Conservation (phyloP, 2,797 vertebrate genomes). For the Lycodopsis pacificus region DNA sequence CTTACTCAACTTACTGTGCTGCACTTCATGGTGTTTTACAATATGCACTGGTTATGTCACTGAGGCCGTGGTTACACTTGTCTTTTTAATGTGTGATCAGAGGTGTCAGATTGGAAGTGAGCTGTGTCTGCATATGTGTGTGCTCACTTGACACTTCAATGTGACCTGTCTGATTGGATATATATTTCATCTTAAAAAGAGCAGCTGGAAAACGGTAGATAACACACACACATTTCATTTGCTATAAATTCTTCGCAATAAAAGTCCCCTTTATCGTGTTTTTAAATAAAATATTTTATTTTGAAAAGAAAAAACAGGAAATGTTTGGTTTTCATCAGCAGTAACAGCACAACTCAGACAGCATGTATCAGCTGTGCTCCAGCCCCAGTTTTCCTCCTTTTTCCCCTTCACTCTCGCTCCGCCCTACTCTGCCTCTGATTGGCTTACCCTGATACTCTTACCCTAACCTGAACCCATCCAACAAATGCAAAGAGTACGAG, state of each 20-base stretch:
- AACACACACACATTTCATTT: background rate
- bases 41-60: background rate
- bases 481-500: background rate
- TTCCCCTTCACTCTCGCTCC: too few relatives aligned
- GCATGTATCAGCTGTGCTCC: too few relatives aligned
- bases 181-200: background rate
- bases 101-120: background rate
- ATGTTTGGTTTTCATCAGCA: background rate
- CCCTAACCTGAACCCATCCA: background rate
- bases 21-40: conserved; percentile 15
- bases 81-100: too few relatives aligned
- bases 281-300: background rate
- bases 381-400: too few relatives aligned
- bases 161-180: background rate
- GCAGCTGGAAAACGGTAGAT: background rate
- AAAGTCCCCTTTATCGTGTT: background rate
- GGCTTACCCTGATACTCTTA: too few relatives aligned
- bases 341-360: background rate
- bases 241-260: background rate
- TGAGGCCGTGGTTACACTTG: background rate
- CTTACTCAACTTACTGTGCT: conserved; percentile 10
- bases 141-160: background rate
- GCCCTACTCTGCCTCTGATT: too few relatives aligned
- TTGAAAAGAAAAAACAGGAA: background rate
- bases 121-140: background rate